Base-by-base conservation (phyloP, 2,888 invertebrate species). In the Gisinianus flammeolus region DNA sequence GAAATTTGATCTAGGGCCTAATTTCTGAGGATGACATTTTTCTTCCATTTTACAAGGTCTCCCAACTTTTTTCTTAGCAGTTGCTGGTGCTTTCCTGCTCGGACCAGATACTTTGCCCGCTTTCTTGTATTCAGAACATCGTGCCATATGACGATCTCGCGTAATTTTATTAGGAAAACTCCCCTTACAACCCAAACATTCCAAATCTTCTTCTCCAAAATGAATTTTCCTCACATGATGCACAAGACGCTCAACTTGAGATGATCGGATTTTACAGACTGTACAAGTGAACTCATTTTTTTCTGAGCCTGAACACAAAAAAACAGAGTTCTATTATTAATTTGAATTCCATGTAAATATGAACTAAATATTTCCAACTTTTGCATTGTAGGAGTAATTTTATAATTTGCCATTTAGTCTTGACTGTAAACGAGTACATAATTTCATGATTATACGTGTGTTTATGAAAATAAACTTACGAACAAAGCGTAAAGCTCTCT, bases 201-300 rank as follows among this genome's bases (percentile, higher is more conserved):
- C 56, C 10, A 33, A 10, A 1, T 26, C 52, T 1, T 54, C 68
- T 3, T 77, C 76, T n/a, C 76, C 76, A 44, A 77, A 77, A 44
- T 77, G 76, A 19, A 70, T 56, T 22, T 24, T 31, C 3, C 69
- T 58, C 2, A 77, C 31, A 44, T 77, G 76, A 31, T 2, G 2
- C 10, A 77, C 33, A 12, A 77, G 44, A 4, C 76, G 52, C 0
- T 77, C 62, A 2, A 19, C 5, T 24, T 58, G 58, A 12, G 70
- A 70, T 56, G 70, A 28, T 5, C 76, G 69, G 24, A 77, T 44
- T 24, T 26, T 58, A 62, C 76, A 77, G 4, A 77, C 30, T 2
- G 76, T 77, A 35, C 76, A 77, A 28, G 16, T 24, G 33, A 62
- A 77, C 28, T 77, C 76, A 22, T 28, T 52, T 19, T 44, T 54